Evolutionary conservation across 2,113 vertebrate species (phyloP).

Genomic region (Dicrurus megarhynchus): DNA sequence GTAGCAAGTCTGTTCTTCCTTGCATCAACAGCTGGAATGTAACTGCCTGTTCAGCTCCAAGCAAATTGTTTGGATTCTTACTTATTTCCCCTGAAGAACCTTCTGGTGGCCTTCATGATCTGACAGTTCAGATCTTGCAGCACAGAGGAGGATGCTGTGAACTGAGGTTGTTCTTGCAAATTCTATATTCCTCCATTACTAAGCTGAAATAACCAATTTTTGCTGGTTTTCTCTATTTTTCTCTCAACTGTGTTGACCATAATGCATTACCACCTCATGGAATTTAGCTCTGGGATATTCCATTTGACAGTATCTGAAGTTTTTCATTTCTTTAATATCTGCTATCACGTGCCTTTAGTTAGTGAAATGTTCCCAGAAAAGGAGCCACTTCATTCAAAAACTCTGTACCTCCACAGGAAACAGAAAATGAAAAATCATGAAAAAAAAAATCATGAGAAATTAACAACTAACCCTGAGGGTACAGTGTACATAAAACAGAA

Average conservation of each 20-base stretch:
- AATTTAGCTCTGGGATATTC: background rate
- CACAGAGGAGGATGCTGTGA: background rate
- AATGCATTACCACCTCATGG: too few species aligned
- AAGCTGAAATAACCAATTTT: background rate
- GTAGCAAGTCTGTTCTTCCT: background rate
- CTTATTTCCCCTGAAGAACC: background rate
- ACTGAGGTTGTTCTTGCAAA: background rate
- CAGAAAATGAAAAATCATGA: background rate
- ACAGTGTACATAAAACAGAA: background rate
- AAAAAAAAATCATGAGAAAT: background rate
- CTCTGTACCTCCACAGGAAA: background rate
- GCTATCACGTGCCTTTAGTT: background rate
- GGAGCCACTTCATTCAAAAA: background rate
- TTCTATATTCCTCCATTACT: background rate
- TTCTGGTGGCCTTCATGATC: background rate
- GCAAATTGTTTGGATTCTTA: background rate
- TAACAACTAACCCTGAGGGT: background rate
- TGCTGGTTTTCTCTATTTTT: background rate
- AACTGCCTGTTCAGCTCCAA: background rate
- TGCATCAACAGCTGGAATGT: background rate
- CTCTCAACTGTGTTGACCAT: background rate
- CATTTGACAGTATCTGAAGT: background rate
- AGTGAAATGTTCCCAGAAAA: background rate
- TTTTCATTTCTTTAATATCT: background rate
- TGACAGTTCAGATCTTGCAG: background rate